Evolutionary conservation across 2,113 vertebrate genomes (phyloP).

Genomic region (Laterallus jamaicensis): DNA sequence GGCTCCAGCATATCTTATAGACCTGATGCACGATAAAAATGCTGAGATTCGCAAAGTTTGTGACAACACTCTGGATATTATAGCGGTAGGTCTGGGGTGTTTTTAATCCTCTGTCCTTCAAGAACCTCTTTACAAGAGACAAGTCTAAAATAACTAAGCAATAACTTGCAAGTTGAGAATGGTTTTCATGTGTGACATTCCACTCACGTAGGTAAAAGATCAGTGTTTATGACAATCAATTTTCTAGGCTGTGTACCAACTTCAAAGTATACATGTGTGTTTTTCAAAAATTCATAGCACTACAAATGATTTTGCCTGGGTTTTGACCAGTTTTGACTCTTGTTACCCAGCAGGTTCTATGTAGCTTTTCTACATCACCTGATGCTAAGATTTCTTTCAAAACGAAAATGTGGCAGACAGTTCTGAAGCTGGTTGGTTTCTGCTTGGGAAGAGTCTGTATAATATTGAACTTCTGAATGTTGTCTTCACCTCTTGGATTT

Average conservation of each 20-base stretch:
- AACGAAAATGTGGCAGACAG: neutral
- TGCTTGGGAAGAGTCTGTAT: neutral
- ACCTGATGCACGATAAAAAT: constrained; percentile 97
- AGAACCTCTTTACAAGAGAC: neutral
- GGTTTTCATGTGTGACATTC: neutral
- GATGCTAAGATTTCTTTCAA: neutral
- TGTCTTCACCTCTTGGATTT: neutral
- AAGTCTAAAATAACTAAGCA: neutral
- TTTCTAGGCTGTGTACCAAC: neutral
- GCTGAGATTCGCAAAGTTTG: constrained; percentile 95
- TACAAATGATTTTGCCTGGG: neutral
- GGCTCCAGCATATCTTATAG: constrained; percentile 95
- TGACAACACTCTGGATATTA: constrained; percentile 96
- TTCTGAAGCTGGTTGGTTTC: neutral
- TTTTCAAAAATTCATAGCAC: neutral
- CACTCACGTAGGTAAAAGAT: neutral
- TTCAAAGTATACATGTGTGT: neutral
- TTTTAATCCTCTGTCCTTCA: neutral
- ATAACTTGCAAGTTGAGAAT: neutral
- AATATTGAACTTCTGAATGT: neutral
- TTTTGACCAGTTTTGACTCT: neutral
- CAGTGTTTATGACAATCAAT: neutral
- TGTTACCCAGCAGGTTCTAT: constrained; percentile 16
- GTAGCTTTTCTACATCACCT: neutral
- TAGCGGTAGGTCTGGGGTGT: constrained; percentile 84